phyloP scores from a whole-genome alignment of 2,797 vertebrate genomes.

The Zonotrichia albicollis region DNA sequence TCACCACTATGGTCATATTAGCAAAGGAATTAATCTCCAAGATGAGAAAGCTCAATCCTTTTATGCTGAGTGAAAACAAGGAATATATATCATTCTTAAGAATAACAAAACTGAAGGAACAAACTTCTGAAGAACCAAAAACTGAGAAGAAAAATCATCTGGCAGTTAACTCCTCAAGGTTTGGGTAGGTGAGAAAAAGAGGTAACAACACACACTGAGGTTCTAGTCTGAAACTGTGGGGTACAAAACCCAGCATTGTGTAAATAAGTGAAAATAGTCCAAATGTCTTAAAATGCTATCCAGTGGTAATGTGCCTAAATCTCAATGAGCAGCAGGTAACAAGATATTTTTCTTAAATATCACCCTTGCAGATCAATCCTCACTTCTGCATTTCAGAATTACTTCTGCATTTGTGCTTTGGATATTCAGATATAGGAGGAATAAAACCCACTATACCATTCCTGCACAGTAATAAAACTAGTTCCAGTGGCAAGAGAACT shows the following conservation, averaged over 20 bases:
- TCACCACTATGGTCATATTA: background rate
- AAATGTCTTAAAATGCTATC: background rate
- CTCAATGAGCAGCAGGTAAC: background rate
- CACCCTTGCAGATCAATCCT: background rate
- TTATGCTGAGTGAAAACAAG: background rate
- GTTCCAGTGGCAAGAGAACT: background rate
- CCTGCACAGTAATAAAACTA: background rate
- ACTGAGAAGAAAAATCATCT: background rate
- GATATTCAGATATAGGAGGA: background rate
- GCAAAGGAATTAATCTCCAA: background rate
- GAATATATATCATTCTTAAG: background rate
- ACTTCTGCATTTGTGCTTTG: background rate
- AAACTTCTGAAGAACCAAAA: background rate
- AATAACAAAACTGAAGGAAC: background rate
- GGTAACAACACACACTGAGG: background rate
- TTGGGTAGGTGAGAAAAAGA: background rate
- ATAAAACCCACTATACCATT: background rate
- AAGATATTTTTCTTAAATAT: background rate
- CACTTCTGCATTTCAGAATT: background rate
- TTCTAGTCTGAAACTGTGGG: background rate
- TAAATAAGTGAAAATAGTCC: background rate
- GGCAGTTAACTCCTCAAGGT: background rate
- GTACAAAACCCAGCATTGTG: background rate
- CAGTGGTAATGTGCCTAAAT: background rate
- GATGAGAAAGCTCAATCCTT: background rate